A percentile compares a stretch with the other conserved stretches of the same genome.
These are phyloP conservation scores for Drosophila siamana DNA, from an alignment of 2,888 invertebrate species.

Conservation along the genomic window DNA sequence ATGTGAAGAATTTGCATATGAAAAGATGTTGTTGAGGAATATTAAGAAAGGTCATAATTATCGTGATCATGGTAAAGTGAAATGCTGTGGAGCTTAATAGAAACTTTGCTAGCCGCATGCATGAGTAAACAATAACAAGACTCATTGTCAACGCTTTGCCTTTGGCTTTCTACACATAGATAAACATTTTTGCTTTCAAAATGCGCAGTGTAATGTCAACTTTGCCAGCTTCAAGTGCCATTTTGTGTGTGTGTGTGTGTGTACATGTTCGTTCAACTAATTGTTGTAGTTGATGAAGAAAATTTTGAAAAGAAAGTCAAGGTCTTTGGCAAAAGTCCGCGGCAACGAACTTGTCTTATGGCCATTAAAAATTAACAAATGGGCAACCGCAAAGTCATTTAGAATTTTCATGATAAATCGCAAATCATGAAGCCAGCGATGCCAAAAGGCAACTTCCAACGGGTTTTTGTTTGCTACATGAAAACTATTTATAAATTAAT, in stretches of 20 bases:
- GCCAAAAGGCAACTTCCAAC: conserved; percentile 30
- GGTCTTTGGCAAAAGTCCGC: conserved; percentile 59
- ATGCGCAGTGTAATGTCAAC: conserved; percentile 57
- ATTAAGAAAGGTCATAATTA: conserved; percentile 36
- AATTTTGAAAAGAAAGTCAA: conserved; percentile 75
- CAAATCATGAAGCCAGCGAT: conserved; percentile 48
- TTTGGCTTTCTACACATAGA: conserved; percentile 70
- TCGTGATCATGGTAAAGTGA: conserved; percentile 40
- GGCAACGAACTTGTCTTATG: conserved; percentile 47
- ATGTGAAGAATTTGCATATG: conserved; percentile 54
- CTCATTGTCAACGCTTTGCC: conserved; percentile 51
- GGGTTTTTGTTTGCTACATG: conserved; percentile 40
- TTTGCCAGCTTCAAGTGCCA: conserved; percentile 37
- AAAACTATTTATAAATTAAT: conserved; percentile 69
- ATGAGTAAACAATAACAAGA: conserved; percentile 66
- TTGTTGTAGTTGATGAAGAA: conserved; percentile 62
- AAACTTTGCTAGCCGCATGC: conserved; percentile 55
- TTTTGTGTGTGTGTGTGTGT: conserved; percentile 22
- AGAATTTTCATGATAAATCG: conserved; percentile 72
- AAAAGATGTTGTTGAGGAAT: conserved; percentile 32
- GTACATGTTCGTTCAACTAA: conserved; percentile 57
- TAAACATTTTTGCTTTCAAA: conserved; percentile 70
- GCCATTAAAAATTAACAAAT: conserved; percentile 59
- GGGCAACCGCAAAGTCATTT: conserved; percentile 67
- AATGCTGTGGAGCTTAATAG: conserved; percentile 50